Conservation (phyloP, 2,888 invertebrate genomes). For the Sicus ferrugineus region DNA sequence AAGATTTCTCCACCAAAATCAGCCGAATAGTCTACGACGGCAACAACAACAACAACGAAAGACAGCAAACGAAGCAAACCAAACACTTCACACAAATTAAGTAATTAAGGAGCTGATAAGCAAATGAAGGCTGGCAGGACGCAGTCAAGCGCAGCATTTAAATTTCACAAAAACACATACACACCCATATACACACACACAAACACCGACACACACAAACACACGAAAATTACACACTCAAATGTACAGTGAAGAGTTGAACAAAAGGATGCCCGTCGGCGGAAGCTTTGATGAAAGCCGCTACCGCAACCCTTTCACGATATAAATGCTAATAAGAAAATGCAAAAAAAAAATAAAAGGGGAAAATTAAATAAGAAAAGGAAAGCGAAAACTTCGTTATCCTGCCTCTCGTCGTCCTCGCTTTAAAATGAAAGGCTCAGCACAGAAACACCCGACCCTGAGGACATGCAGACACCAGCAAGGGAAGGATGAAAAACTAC, state of each 20-base stretch:
- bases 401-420: too few relatives aligned
- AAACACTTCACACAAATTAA: slow-evolving; percentile 32
- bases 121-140: slow-evolving; percentile 30
- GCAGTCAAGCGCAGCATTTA: background rate
- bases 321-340: too few relatives aligned
- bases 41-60: slow-evolving; percentile 1
- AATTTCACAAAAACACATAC: background rate
- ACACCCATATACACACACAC: background rate
- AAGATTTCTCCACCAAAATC: too few relatives aligned
- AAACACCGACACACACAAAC: background rate
- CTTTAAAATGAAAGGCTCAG: too few relatives aligned
- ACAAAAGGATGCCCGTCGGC: background rate
- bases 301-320: background rate
- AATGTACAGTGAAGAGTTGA: background rate
- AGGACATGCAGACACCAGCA: too few relatives aligned
- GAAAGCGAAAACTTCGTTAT: too few relatives aligned
- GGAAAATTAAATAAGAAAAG: slow-evolving; percentile 6
- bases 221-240: background rate
- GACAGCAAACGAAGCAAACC: background rate
- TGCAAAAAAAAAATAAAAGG: background rate
- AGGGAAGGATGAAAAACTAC: too few relatives aligned
- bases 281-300: background rate
- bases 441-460: too few relatives aligned
- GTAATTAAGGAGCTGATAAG: slow-evolving; percentile 40
- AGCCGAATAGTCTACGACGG: background rate